Evolutionary conservation across 1,140 invertebrate genomes (phyloP).

Genomic region (Plodia interpunctella): DNA sequence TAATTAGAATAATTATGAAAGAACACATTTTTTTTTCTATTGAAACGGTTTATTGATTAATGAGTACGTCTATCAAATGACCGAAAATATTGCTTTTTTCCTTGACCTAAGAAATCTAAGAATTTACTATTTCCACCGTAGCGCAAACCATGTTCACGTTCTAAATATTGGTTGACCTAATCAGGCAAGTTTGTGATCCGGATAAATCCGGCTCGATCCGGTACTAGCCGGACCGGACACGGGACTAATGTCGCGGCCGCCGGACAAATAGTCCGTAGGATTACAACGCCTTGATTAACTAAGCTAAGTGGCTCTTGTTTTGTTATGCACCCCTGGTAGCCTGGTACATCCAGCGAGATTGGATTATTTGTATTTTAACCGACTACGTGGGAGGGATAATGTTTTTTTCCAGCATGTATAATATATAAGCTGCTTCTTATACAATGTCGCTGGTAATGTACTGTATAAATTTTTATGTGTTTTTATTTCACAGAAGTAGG

Average conservation of each 20-base stretch:
- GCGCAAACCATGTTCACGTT: neutral
- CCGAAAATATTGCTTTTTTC: too few relatives aligned
- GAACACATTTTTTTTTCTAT: too few relatives aligned
- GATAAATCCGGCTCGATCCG: slow-evolving; percentile 46
- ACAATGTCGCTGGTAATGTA: too few relatives aligned
- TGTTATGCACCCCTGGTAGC: slow-evolving; percentile 56
- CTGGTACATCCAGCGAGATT: slow-evolving; percentile 33
- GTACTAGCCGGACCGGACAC: slow-evolving; percentile 37
- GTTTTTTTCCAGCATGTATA: slow-evolving; percentile 5
- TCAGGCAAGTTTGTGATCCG: slow-evolving; percentile 39
- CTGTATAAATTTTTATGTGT: too few relatives aligned
- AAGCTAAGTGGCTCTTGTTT: slow-evolving; percentile 50
- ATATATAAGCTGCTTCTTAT: too few relatives aligned
- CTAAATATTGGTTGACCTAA: slow-evolving; percentile 14
- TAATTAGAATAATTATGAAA: neutral
- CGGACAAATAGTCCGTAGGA: slow-evolving; percentile 59
- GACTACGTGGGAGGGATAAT: neutral
- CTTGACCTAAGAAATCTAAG: too few relatives aligned
- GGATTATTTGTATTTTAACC: slow-evolving; percentile 25
- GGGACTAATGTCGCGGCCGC: slow-evolving; percentile 60
- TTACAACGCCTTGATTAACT: slow-evolving; percentile 67
- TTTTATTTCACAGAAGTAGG: too few relatives aligned
- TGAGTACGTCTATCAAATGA: too few relatives aligned
- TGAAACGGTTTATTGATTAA: too few relatives aligned
- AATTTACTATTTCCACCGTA: too few relatives aligned